These are phyloP conservation scores for Zapornia atra DNA, from an alignment of 2,113 vertebrate species.

Conservation along the genomic window DNA sequence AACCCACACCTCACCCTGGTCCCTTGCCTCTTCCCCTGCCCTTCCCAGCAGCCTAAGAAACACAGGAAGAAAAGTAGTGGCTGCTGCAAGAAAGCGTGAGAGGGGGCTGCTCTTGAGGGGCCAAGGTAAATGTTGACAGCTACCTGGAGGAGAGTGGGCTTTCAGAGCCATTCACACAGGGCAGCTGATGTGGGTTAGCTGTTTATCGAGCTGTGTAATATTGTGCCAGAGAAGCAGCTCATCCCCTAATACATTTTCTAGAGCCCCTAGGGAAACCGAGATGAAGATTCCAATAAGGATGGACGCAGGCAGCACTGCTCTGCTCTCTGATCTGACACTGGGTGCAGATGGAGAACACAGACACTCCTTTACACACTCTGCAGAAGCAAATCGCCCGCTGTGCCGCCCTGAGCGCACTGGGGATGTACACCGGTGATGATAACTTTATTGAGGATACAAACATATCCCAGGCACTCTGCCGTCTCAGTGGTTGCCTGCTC, in stretches of 20 bases:
- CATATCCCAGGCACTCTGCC: neutral
- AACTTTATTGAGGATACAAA: neutral
- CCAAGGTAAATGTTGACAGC: neutral
- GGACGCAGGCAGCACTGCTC: neutral
- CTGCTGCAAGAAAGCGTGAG: neutral
- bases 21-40: neutral
- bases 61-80: neutral
- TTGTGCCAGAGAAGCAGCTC: neutral
- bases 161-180: neutral
- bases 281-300: neutral
- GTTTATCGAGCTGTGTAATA: neutral
- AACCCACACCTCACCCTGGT: accelerated
- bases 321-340: neutral
- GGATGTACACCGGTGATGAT: too few species aligned
- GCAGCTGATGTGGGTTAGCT: neutral
- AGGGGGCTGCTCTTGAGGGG: neutral
- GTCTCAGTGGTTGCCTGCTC: accelerated
- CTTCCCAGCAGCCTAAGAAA: neutral
- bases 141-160: neutral
- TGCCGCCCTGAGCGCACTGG: neutral
- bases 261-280: neutral
- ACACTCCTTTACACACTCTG: neutral
- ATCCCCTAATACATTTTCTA: neutral
- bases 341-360: neutral
- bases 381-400: neutral